Evolutionary conservation across 1,140 invertebrate genomes (phyloP).

Genomic region (Cyphomyrmex costatus): DNA sequence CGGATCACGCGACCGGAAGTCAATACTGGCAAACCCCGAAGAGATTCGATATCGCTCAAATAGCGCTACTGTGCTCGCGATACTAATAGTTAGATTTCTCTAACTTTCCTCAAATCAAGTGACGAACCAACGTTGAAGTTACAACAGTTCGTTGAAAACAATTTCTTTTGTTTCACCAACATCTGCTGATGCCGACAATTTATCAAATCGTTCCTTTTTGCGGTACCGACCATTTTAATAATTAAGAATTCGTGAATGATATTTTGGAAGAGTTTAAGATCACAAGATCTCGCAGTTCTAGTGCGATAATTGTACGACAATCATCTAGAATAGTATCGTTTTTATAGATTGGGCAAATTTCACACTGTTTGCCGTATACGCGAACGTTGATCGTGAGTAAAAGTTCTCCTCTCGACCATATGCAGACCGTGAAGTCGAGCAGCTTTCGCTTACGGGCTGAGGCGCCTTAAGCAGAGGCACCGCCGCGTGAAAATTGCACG

Average conservation of each 20-base stretch:
- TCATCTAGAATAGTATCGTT: background rate
- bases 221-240: background rate
- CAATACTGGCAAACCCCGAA: background rate
- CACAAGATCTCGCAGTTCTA: background rate
- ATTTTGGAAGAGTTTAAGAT: background rate
- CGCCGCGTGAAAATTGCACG: slow-evolving; percentile 62
- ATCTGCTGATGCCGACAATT: slow-evolving; percentile 1
- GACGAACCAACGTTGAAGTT: slow-evolving; percentile 33
- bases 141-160: slow-evolving; percentile 32
- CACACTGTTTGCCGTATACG: slow-evolving; percentile 7
- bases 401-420: slow-evolving; percentile 82
- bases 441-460: slow-evolving; percentile 79
- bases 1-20: slow-evolving; percentile 53
- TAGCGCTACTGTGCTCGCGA: slow-evolving; percentile 13
- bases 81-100: slow-evolving; percentile 40
- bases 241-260: slow-evolving; percentile 1
- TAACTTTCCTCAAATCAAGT: slow-evolving; percentile 51
- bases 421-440: slow-evolving; percentile 81
- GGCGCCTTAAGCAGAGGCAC: slow-evolving; percentile 62
- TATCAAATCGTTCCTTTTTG: background rate
- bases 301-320: background rate
- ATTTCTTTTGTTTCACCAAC: slow-evolving; percentile 44
- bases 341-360: slow-evolving; percentile 32
- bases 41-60: slow-evolving; percentile 5
- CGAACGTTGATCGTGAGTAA: slow-evolving; percentile 78